These are phyloP conservation scores for Pristionchus arcanus DNA, from an alignment of 2,888 invertebrate species.

Conservation along the genomic window DNA sequence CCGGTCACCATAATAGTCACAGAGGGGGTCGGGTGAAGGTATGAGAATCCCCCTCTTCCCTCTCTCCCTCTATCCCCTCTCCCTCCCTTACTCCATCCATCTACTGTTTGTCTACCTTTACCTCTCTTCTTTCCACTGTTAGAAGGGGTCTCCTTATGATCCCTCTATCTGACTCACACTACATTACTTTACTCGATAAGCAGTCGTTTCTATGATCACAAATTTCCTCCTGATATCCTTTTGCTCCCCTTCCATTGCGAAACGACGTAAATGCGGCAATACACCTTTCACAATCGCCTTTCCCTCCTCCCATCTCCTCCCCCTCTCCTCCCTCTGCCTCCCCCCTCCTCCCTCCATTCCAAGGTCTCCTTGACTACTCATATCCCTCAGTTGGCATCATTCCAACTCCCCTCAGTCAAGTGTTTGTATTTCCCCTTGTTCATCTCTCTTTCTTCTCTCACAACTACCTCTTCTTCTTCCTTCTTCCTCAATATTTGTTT, in stretches of 20 bases:
- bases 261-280: constrained; percentile 77
- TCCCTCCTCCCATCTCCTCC: not conserved
- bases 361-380: constrained; percentile 51
- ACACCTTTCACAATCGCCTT: constrained; percentile 12
- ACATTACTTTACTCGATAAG: constrained; percentile 59
- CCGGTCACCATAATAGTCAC: constrained; percentile 51
- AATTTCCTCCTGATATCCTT: constrained; percentile 59
- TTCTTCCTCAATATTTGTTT: constrained; percentile 31
- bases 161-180: constrained; percentile 4
- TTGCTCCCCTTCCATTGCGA: not conserved
- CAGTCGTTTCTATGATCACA: not conserved
- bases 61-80: constrained; percentile 1
- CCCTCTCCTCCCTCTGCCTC: not conserved
- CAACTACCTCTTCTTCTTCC: constrained; percentile 1
- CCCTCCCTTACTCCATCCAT: not conserved
- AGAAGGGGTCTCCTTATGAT: constrained; percentile 35
- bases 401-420: constrained; percentile 46
- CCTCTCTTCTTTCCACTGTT: not conserved
- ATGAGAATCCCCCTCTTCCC: constrained; percentile 17
- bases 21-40: constrained; percentile 34
- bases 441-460: not conserved
- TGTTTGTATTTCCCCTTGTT: constrained; percentile 8
- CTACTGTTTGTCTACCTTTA: constrained; percentile 29
- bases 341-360: not conserved
- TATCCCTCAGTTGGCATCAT: constrained; percentile 55